These are phyloP conservation scores for Hystrix cristata DNA, from an alignment of 2,113 vertebrate genomes.

Conservation along the genomic window DNA sequence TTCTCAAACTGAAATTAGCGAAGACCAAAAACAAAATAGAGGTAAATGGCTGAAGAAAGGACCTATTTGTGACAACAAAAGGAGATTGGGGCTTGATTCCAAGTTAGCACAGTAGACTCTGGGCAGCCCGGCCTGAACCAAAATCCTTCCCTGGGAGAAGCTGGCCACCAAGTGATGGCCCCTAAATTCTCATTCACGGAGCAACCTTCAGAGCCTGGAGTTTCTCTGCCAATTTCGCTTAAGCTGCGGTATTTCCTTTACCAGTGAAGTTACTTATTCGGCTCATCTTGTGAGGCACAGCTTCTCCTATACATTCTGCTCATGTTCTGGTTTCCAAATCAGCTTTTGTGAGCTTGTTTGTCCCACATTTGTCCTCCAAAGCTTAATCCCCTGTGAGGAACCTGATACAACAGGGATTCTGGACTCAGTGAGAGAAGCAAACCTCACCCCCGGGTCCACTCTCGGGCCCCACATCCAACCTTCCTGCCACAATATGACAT, in stretches of 20 bases:
- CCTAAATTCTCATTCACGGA: neutral
- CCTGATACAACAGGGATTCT: neutral
- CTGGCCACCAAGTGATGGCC: accelerated
- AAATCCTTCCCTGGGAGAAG: neutral
- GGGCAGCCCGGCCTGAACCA: neutral
- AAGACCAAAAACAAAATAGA: neutral
- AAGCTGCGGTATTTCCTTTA: neutral
- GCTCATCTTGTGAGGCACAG: neutral
- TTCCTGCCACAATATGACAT: constrained; percentile 21
- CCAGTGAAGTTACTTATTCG: neutral
- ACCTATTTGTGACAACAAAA: neutral
- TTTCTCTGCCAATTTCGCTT: neutral
- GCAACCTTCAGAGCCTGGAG: neutral
- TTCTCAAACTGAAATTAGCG: neutral
- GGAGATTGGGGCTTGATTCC: neutral
- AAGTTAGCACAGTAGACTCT: neutral
- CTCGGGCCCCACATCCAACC: neutral
- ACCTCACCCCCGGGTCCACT: neutral
- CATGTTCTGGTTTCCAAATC: neutral
- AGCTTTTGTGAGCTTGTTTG: neutral
- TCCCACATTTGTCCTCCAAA: neutral
- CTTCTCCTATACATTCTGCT: neutral
- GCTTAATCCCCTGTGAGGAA: neutral
- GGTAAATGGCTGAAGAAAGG: neutral
- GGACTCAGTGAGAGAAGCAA: neutral